Evolutionary conservation across 2,888 invertebrate species (phyloP).

Genomic region (Epicampocera succincta): DNA sequence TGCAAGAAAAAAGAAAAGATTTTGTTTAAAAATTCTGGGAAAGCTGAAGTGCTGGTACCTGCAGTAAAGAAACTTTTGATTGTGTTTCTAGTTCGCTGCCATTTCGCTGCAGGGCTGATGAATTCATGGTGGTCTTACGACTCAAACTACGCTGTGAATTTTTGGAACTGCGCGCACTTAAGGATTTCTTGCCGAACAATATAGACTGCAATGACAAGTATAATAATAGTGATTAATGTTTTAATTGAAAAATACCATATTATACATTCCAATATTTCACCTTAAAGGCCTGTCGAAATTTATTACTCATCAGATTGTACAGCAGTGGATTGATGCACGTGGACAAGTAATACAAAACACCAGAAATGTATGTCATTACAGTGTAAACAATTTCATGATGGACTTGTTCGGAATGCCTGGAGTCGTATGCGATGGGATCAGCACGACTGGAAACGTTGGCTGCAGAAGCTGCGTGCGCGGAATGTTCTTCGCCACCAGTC

Average conservation of each 20-base stretch:
- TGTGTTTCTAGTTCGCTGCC: constrained; percentile 81
- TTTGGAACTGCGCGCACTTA: constrained; percentile 79
- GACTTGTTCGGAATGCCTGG: constrained; percentile 6
- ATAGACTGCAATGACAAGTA: constrained; percentile 75
- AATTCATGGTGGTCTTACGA: constrained; percentile 72
- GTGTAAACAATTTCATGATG: constrained; percentile 78
- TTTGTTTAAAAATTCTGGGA: background rate
- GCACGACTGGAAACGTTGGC: background rate
- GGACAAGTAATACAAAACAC: constrained; percentile 94
- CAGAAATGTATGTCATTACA: constrained; percentile 87
- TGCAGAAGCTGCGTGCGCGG: background rate
- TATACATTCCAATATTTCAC: constrained; percentile 81
- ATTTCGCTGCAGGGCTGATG: constrained; percentile 83
- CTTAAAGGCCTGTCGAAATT: constrained; percentile 96
- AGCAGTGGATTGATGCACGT: constrained; percentile 96
- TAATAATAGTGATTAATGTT: background rate
- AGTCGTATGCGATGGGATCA: constrained; percentile 9
- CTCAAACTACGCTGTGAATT: constrained; percentile 74
- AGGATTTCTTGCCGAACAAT: constrained; percentile 77
- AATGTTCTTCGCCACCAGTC: constrained; percentile 8
- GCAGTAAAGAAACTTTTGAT: constrained; percentile 82
- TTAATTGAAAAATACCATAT: background rate
- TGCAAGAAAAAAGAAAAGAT: constrained; percentile 70
- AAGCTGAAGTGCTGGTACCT: constrained; percentile 73
- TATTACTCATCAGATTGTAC: constrained; percentile 97